Evolutionary conservation across 2,888 invertebrate species (phyloP).

Genomic region (Alcis repandata): DNA sequence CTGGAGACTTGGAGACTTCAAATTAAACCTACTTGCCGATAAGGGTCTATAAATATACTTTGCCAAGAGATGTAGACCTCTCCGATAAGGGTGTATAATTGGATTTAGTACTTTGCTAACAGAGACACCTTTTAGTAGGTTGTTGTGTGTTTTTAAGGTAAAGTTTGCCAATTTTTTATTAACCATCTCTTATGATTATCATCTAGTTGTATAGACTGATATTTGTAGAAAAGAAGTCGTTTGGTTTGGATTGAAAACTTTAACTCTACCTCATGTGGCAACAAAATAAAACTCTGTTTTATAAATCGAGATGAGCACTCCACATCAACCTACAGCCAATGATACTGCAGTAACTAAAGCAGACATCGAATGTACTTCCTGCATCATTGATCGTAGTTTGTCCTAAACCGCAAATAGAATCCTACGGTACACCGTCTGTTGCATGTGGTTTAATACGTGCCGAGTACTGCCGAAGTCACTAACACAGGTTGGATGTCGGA

Average conservation of each 20-base stretch:
- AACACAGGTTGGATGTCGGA: background rate
- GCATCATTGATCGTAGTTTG: conserved; percentile 32
- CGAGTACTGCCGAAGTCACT: conserved; percentile 8
- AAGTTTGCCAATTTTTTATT: too few species aligned
- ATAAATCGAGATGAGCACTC: background rate
- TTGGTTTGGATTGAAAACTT: too few species aligned
- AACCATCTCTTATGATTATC: too few species aligned
- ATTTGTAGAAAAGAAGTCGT: too few species aligned
- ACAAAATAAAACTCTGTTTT: too few species aligned
- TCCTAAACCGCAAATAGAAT: conserved; percentile 51
- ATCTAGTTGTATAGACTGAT: too few species aligned
- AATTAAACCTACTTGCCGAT: background rate
- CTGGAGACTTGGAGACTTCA: conserved; percentile 8
- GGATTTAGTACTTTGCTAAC: background rate
- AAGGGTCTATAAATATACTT: background rate
- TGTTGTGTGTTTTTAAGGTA: too few species aligned
- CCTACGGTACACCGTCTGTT: conserved; percentile 45
- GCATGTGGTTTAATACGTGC: conserved; percentile 12
- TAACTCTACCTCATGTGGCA: too few species aligned
- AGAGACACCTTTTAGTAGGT: too few species aligned
- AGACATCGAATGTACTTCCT: conserved; percentile 22
- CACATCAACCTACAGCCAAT: background rate
- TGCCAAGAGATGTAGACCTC: background rate
- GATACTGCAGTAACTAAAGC: background rate
- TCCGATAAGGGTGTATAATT: background rate